Conservation (phyloP, 2,888 invertebrate species). For the Sycophila texana region DNA sequence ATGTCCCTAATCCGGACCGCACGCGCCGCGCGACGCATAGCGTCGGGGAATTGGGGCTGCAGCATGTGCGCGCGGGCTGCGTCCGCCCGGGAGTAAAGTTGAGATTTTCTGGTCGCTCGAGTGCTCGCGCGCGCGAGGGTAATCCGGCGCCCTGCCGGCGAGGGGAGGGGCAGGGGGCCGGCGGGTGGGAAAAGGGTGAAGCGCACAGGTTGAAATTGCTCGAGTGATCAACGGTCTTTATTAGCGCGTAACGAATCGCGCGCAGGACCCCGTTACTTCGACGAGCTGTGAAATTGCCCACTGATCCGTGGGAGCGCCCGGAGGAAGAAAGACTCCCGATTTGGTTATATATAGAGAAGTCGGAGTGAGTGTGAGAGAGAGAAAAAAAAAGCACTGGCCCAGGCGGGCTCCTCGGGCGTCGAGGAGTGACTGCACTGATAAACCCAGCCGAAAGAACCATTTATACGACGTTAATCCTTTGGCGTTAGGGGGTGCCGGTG, state of each 20-base stretch:
- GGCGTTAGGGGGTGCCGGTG: too few species aligned
- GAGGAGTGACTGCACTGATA: background rate
- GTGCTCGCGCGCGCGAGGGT: background rate
- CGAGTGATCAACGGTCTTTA: slow-evolving; percentile 46
- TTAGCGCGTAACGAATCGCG: slow-evolving; percentile 50
- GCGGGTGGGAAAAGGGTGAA: background rate
- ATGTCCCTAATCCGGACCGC: slow-evolving; percentile 44
- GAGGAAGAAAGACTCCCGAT: slow-evolving; percentile 4
- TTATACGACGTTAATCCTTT: background rate
- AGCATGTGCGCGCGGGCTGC: background rate
- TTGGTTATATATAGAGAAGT: slow-evolving; percentile 23
- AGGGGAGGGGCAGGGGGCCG: background rate
- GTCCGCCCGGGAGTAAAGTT: background rate
- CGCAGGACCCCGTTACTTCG: background rate
- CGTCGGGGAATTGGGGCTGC: background rate
- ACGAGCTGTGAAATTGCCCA: slow-evolving; percentile 48
- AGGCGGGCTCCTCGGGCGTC: background rate
- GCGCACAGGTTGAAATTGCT: slow-evolving; percentile 10
- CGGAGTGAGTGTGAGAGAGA: background rate
- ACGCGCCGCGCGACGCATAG: background rate
- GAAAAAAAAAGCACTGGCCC: too few species aligned
- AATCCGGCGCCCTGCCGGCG: background rate
- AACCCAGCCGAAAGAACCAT: slow-evolving; percentile 1
- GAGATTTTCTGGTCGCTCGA: slow-evolving; percentile 12
- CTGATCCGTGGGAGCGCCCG: slow-evolving; percentile 21